Evolutionary conservation across 1,140 invertebrate genomes (phyloP), one percentile per base, ranked within the genome.

Genomic region (Ylistrum balloti): DNA sequence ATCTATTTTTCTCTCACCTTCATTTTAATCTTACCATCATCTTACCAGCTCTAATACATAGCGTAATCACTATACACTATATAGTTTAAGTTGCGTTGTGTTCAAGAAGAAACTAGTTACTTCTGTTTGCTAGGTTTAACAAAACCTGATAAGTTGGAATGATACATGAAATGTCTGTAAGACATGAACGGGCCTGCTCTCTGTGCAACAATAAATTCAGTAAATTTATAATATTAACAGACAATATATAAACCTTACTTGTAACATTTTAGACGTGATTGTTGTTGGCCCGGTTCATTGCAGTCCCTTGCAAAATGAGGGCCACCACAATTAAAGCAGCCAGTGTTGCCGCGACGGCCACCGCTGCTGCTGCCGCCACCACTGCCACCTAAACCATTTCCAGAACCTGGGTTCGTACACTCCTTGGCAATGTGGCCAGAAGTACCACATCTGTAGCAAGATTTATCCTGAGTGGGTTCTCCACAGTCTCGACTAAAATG

Each of bases 391-490:
- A n/a, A n/a, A n/a, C 88, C 17, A 7, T 56, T 88, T 41, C 86
- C 28, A 33, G 33, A 32, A 28, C 88, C 32, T 34, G 93, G 90
- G 5, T 94, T 92, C 13, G 93, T 91, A 87, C 95, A 96, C 41
- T 96, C 96, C 28, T 95, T 90, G n/a, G 96, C 93, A 35, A 98
- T 98, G 96, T 99, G 98, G 86, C 98, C 98, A 92, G 97, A 86
- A 45, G 94, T 93, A 97, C 97, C 95, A 92, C 95, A 95, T 85
- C 93, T 92, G 91, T 95, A 93, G 86, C 93, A 93, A 20, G 88
- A 41, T 20, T 92, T 88, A 5, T 86, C 85, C 17, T 34, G 33
- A 86, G 90, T 92, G 28, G 93, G 94, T 74, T 96, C 95, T 28
- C 95, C 96, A 91, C 97, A 97, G 45, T 97, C 96, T n/a, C 95